Evolutionary conservation across 2,113 vertebrate genomes (phyloP).

Genomic region (Gallinago undulata): DNA sequence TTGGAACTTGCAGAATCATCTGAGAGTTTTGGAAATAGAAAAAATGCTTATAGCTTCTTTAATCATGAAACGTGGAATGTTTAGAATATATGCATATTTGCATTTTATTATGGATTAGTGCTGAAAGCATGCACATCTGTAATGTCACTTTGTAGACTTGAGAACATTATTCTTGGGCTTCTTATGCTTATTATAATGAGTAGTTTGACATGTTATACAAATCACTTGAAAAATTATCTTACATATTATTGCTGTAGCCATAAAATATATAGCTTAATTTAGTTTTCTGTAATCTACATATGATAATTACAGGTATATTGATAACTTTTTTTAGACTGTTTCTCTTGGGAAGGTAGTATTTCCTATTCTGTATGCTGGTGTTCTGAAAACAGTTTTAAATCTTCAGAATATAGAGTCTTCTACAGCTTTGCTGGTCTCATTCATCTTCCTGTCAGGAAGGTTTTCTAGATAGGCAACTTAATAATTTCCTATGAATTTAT

Average conservation of each 20-base stretch:
- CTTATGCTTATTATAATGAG: background rate
- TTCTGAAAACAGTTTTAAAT: conserved; percentile 4
- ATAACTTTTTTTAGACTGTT: background rate
- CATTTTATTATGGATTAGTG: background rate
- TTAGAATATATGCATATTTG: background rate
- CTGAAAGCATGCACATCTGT: background rate
- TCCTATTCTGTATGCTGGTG: background rate
- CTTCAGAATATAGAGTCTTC: background rate
- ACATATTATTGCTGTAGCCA: background rate
- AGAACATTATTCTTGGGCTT: background rate
- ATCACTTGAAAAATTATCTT: background rate
- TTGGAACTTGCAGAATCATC: background rate
- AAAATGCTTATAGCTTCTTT: background rate
- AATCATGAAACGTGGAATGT: background rate
- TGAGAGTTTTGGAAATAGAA: background rate
- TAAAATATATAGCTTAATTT: conserved; percentile 12
- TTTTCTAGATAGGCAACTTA: background rate
- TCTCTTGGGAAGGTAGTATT: background rate
- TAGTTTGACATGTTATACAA: background rate
- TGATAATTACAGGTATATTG: conserved; percentile 25
- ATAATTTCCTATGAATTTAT: background rate
- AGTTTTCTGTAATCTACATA: background rate
- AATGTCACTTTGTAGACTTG: background rate
- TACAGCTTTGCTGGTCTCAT: background rate
- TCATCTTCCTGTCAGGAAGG: background rate